Base-by-base conservation (phyloP, 2,113 vertebrate species). In the Myotis brandtii region DNA sequence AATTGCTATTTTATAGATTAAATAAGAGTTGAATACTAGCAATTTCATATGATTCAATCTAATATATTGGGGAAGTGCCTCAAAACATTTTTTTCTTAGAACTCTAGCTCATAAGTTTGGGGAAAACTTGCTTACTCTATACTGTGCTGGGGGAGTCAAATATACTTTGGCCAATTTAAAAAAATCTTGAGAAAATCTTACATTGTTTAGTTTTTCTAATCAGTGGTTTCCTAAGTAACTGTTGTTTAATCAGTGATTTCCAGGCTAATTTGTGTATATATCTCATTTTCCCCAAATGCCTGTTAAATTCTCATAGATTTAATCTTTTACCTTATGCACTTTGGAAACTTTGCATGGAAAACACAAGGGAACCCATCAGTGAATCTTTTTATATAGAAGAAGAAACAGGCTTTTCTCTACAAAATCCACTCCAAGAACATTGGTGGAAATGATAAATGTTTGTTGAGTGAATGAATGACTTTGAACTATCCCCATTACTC, bases 121-220 rank as follows among this genome's bases (percentile, higher is more conserved):
- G 79, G 89, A 92, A 96, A 93, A 59, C 62, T 37, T 37, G 32
- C n/a, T 52, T 91, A 17, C 1, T 69, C 20, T 93, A 10, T 52
- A 67, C 13, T 92, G 81, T 70, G 52, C 37, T 40, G 90, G 81
- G 70, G 84, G 34, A 64, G 18, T 79, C 46, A 88, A 73, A 91
- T 90, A 72, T 2, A 43, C 75, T 91, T 82, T 82, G 86, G 76
- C 14, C 62, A 75, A 25, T 94, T 88, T 27, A 12, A 62, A 64
- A 48, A 56, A 83, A 69, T 5, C 30, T 66, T 37, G 81, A 75
- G 95, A 85, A 95, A 90, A 40, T 88, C 46, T n/a, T 56, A 6
- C 69, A n/a, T 82, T 92, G 76, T 93, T 93, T 83, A 56, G 14
- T 94, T 90, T 83, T 82, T 96, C 93, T 96, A 95, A 96, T 93